phyloP scores from a whole-genome alignment of 2,113 vertebrate genomes.

The Progne subis region DNA sequence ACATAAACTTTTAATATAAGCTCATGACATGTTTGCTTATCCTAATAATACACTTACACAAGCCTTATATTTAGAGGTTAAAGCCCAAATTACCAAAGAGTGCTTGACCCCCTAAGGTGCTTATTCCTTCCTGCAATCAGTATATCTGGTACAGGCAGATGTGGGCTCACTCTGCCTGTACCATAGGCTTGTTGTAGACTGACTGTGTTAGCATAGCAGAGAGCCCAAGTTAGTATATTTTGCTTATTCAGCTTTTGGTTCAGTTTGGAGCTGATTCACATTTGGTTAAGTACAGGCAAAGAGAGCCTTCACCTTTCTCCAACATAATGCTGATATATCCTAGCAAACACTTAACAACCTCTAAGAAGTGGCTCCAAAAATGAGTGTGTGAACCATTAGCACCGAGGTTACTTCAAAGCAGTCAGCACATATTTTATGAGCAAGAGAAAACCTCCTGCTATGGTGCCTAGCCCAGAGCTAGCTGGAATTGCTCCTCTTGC shows the following conservation, averaged over 20 bases:
- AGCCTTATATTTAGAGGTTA: background rate
- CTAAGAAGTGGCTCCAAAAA: background rate
- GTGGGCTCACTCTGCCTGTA: background rate
- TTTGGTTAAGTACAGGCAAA: background rate
- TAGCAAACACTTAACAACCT: background rate
- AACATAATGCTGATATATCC: background rate
- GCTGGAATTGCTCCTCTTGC: background rate
- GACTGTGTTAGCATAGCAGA: background rate
- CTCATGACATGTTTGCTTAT: background rate
- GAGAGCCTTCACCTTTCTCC: background rate
- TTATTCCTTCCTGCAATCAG: background rate
- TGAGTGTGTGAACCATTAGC: background rate
- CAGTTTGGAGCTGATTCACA: background rate
- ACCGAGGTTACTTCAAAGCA: background rate
- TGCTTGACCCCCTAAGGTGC: background rate
- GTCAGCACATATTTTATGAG: background rate
- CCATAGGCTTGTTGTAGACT: background rate
- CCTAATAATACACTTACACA: background rate
- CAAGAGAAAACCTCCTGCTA: background rate
- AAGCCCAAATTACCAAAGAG: background rate
- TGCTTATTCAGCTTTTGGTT: background rate
- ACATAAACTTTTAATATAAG: background rate
- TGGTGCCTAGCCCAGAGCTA: background rate
- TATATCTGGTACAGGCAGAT: background rate
- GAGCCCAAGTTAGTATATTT: background rate